Conservation (phyloP, 2,113 vertebrate species). For the Barbus barbus region DNA sequence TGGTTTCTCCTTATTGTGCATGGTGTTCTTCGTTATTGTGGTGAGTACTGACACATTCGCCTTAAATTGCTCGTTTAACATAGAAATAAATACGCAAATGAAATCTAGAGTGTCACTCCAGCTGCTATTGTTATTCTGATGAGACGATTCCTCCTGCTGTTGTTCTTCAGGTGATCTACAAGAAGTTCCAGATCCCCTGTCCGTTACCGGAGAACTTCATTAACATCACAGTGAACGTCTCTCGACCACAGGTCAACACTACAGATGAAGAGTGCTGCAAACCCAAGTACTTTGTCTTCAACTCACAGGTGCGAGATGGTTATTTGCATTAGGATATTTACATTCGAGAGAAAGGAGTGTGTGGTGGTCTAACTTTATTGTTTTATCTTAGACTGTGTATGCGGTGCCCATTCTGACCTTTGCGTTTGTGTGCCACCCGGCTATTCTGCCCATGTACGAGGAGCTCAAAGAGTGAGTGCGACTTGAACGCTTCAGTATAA, state of each 20-base stretch:
- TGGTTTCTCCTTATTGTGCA: slow-evolving; percentile 92
- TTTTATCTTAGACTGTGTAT: slow-evolving; percentile 85
- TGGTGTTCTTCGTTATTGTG: slow-evolving; percentile 98
- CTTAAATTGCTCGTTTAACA: background rate
- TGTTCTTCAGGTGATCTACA: slow-evolving; percentile 88
- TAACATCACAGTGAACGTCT: slow-evolving; percentile 74
- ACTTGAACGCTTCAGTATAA: background rate
- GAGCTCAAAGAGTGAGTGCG: slow-evolving; percentile 90
- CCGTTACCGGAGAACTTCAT: slow-evolving; percentile 74
- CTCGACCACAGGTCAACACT: slow-evolving; percentile 48
- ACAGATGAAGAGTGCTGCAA: slow-evolving; percentile 79
- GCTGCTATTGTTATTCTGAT: slow-evolving; percentile 3
- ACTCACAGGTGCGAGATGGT: slow-evolving; percentile 82
- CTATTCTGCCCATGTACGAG: slow-evolving; percentile 95
- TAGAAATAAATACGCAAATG: background rate
- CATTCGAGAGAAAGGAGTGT: background rate
- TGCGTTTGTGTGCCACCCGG: slow-evolving; percentile 96
- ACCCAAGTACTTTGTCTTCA: slow-evolving; percentile 90
- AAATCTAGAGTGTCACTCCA: background rate
- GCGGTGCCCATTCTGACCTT: slow-evolving; percentile 95
- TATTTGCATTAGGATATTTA: background rate
- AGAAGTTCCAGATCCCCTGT: slow-evolving; percentile 93
- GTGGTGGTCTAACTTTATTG: background rate
- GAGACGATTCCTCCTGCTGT: background rate
- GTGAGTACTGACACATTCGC: slow-evolving; percentile 75